These are phyloP conservation scores for Beaufortia kweichowensis DNA, from an alignment of 2,113 vertebrate genomes.

Conservation along the genomic window DNA sequence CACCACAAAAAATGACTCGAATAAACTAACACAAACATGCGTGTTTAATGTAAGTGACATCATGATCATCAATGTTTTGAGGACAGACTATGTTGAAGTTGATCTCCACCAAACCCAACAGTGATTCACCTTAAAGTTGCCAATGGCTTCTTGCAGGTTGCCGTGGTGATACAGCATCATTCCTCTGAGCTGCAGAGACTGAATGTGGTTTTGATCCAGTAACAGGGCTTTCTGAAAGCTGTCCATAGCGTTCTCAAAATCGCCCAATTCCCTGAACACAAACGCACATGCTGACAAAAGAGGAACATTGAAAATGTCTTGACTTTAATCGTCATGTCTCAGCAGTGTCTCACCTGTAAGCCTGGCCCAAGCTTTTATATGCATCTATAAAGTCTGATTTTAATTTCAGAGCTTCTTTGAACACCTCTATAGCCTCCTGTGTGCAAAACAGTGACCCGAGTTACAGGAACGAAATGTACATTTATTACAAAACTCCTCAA, in stretches of 20 bases:
- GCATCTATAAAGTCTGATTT: conserved; percentile 97
- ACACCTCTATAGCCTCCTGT: conserved; percentile 96
- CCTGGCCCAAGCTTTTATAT: conserved; percentile 96
- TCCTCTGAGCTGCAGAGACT: conserved; percentile 92
- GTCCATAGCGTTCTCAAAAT: conserved; percentile 94
- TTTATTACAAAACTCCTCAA: not conserved
- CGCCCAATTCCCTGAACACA: conserved; percentile 85
- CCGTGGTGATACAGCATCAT: conserved; percentile 99
- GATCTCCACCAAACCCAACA: not conserved
- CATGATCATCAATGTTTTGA: not conserved
- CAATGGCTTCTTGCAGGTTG: conserved; percentile 89
- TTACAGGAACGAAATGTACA: too few relatives aligned
- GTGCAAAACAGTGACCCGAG: conserved; percentile 18
- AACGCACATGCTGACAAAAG: not conserved
- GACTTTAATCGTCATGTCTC: not conserved
- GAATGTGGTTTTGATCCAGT: conserved; percentile 96
- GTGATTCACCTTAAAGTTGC: conserved; percentile 89
- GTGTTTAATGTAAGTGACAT: too few relatives aligned
- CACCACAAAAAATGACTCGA: not conserved
- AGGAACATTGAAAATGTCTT: not conserved
- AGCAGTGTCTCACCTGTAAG: conserved; percentile 82
- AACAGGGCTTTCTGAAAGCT: conserved; percentile 95
- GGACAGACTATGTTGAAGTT: not conserved
- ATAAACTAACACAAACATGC: not conserved
- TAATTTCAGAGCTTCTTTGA: conserved; percentile 93